Percentiles rank a stretch among this genome's conserved stretches.
Conservation (phyloP, 2,113 vertebrate genomes). For the Formicarius rufipectus region DNA sequence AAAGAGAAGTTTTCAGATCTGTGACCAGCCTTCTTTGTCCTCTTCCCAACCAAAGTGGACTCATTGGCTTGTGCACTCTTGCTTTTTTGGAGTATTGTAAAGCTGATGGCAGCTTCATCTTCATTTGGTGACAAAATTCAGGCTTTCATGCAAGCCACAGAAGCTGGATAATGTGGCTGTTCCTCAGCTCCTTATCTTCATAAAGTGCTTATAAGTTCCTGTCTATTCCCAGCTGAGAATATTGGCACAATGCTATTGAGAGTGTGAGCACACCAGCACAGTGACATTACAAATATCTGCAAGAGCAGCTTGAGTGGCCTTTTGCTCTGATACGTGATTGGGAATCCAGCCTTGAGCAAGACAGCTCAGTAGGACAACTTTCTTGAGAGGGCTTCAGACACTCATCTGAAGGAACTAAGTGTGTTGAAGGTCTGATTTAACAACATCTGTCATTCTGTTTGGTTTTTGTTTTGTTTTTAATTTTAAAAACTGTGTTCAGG, state of each 20-base stretch:
- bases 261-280: background rate
- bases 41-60: background rate
- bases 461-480: background rate
- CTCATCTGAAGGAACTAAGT: background rate
- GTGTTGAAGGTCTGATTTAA: background rate
- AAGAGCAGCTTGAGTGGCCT: background rate
- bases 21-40: background rate
- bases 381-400: background rate
- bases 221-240: background rate
- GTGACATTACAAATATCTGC: background rate
- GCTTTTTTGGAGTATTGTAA: background rate
- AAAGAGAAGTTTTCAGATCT: background rate
- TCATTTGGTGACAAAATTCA: background rate
- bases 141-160: background rate
- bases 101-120: background rate
- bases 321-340: background rate
- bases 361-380: background rate
- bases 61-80: background rate
- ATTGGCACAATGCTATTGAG: background rate
- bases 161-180: accelerated
- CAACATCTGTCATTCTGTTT: background rate
- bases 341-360: background rate
- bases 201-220: background rate
- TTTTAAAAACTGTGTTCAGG: background rate
- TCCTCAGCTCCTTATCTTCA: background rate